Base-by-base conservation (phyloP, 2,888 invertebrate genomes). In the Eupithecia exiguata region DNA sequence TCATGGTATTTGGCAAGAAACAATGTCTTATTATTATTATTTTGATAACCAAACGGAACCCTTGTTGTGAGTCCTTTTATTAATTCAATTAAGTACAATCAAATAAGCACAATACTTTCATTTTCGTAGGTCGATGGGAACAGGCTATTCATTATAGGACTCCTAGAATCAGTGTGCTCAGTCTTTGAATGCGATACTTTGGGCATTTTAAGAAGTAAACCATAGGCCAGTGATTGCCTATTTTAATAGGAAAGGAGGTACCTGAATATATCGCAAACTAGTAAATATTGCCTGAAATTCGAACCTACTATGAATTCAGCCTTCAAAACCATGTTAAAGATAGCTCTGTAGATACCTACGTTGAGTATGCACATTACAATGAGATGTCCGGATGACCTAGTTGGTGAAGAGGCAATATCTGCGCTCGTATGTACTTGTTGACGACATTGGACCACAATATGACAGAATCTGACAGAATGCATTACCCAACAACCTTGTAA, bases 321-420 rank as follows among this genome's bases (percentile, higher is more conserved):
- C 25, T 25, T 14, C 5, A 21, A 25, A 58, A 25, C 14, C 58
- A 25, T 58, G 58, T 25, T 5, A 58, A 21, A 58, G 25, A 25
- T 9, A 58, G 25, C 5, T 18, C 43, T 43, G 43, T 16, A 12
- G 12, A 2, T 40, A 58, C 25, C 25, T n/a, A 10, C 10, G 25
- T 58, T 5, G 25, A 58, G 12, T 5, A 58, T 25, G 21, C 58
- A 58, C 12, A 58, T 1, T 25, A 25, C 58, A 25, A 25, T 14
- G 58, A 25, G 62, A 62, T 62, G 62, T 62, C 35, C 25, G 67
- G 58, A 71, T 66, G 38, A 16, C 67, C 67, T 46, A 43, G 68
- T 46, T 61, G 68, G 25, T 68, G 43, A 68, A 68, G 46, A 43
- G 46, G 36, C 68, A 62, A 71, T 62, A 71, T 40, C 58, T 61